Base-by-base conservation (phyloP, 2,888 invertebrate genomes). In the Eupeodes latifasciatus region DNA sequence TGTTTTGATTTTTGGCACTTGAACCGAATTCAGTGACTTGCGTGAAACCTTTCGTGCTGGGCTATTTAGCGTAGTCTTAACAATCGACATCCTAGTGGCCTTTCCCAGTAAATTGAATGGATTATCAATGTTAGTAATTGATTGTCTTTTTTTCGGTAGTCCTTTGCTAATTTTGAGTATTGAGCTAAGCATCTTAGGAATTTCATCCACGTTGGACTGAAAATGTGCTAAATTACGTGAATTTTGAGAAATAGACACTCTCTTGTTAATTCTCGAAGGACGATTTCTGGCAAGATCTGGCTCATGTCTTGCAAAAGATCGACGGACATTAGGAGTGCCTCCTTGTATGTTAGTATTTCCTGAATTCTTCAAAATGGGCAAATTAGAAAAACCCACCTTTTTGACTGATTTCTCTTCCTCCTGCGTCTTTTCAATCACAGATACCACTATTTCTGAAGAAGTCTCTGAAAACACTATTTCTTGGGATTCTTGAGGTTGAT, bases 11-110 rank as follows among this genome's bases (percentile, higher is more conserved):
- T 19, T 55, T 66, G 27, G 72, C 0, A 44, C 3, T 49, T 69
- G 84, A 2, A 7, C 11, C 0, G 59, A 7, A 4, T 55, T 47
- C 4, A 84, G 14, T 0, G 80, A 80, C 64, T 86, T 90, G 1
- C 90, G 85, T 12, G 90, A 89, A n/a, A 90, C 80, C 87, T 91
- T 93, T 5, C 93, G 91, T 0, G 93, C 92, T 62, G 93, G 93
- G 55, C 93, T 93, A 71, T 93, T 93, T 0, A 93, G 81, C 1
- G 93, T 93, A 27, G 93, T 93, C 64, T 92, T 93, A 4, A 93
- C 91, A 4, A 92, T 91, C 0, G 93, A 92, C 93, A 92, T 93
- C n/a, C 93, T 90, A 12, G 91, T 90, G 2, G 84, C 90, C 19
- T 81, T 87, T 4, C 64, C 76, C 16, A 86, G n/a, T 34, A 86